Evolutionary conservation across 2,888 invertebrate species (phyloP).

Genomic region (Euzophera pinguis): DNA sequence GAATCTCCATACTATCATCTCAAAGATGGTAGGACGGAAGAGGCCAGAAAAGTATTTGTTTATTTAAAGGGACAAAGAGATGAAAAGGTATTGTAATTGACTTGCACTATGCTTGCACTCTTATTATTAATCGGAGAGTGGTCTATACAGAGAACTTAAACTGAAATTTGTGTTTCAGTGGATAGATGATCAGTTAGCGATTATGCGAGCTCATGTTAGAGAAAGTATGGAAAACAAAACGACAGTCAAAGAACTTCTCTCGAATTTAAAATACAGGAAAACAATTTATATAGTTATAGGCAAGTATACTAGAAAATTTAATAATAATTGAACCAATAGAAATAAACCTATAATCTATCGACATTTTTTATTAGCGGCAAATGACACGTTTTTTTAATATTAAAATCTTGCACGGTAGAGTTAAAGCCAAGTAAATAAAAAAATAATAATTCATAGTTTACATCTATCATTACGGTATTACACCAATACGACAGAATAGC

Average conservation of each 20-base stretch:
- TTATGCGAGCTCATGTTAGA: slow-evolving; percentile 63
- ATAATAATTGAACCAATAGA: too few species aligned
- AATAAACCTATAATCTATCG: too few species aligned
- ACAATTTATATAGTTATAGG: slow-evolving; percentile 68
- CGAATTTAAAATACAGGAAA: slow-evolving; percentile 73
- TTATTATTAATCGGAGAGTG: too few species aligned
- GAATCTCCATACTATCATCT: slow-evolving; percentile 82
- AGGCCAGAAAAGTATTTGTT: slow-evolving; percentile 65
- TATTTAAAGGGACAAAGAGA: slow-evolving; percentile 63
- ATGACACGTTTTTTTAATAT: too few species aligned
- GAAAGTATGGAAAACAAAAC: slow-evolving; percentile 77
- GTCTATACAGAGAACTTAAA: not conserved
- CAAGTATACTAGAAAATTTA: too few species aligned
- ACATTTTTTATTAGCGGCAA: too few species aligned
- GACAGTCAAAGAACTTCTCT: slow-evolving; percentile 67
- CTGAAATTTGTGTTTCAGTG: slow-evolving; percentile 40
- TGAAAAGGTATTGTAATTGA: slow-evolving; percentile 49
- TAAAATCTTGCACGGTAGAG: too few species aligned
- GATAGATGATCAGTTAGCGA: slow-evolving; percentile 53
- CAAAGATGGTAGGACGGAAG: slow-evolving; percentile 67
- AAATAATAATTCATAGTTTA: too few species aligned
- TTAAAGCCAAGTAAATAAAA: too few species aligned
- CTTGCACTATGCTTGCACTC: not conserved
- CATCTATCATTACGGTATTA: too few species aligned
- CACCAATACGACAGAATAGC: too few species aligned